Evolutionary conservation across 2,113 vertebrate species (phyloP).

Genomic region (Centrocercus urophasianus): DNA sequence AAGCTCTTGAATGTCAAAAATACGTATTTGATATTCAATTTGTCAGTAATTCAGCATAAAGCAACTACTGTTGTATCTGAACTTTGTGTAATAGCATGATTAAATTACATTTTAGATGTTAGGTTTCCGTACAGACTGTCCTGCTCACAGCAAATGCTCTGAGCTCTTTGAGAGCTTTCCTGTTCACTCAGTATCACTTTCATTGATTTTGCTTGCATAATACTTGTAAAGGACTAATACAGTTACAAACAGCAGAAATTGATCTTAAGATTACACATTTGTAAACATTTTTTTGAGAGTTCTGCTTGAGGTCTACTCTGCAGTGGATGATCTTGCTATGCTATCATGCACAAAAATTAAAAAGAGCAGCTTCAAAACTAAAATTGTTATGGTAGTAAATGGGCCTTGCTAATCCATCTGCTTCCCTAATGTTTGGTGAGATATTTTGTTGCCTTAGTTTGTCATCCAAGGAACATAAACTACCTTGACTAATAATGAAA

Average conservation of each 20-base stretch:
- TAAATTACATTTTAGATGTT: neutral
- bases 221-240: neutral
- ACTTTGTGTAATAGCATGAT: neutral
- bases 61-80: neutral
- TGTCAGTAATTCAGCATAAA: neutral
- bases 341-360: neutral
- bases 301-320: neutral
- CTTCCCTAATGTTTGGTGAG: neutral
- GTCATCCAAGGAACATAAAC: neutral
- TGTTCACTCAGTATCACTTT: neutral
- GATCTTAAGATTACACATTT: neutral
- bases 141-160: neutral
- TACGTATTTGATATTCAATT: neutral
- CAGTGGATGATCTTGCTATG: neutral
- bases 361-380: fast-evolving
- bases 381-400: neutral
- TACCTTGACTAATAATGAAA: neutral
- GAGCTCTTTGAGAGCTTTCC: neutral
- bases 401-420: neutral
- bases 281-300: neutral
- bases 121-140: neutral
- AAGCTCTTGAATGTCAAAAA: conserved; percentile 12
- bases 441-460: neutral
- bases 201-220: neutral
- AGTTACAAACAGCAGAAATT: neutral